Evolutionary conservation across 2,113 vertebrate genomes (phyloP).

Genomic region (Cyprinus carpio): DNA sequence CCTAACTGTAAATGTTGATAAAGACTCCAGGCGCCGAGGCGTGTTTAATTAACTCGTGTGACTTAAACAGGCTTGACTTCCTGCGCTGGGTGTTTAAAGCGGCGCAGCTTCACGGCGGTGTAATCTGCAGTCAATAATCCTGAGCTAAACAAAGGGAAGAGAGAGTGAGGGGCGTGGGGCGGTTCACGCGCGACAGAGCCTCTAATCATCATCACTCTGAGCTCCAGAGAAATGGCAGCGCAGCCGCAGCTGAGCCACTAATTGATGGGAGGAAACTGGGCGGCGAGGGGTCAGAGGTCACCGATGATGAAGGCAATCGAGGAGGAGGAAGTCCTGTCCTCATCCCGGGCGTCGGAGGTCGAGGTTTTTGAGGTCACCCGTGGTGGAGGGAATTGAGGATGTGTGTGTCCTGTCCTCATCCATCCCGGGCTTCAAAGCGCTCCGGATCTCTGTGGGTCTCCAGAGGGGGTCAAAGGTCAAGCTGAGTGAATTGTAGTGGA

Average conservation of each 20-base stretch:
- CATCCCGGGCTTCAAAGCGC: slow-evolving; percentile 37
- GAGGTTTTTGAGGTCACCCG: too few species aligned
- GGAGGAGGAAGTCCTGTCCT: not conserved
- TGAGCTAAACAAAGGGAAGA: slow-evolving; percentile 41
- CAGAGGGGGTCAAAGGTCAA: slow-evolving; percentile 27
- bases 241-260: not conserved
- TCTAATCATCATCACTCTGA: slow-evolving; percentile 29
- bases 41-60: slow-evolving; percentile 72
- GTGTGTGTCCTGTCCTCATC: too few species aligned
- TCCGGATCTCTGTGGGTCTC: not conserved
- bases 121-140: slow-evolving; percentile 64
- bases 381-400: too few species aligned
- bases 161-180: slow-evolving; percentile 30
- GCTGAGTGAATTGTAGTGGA: slow-evolving; percentile 5
- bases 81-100: slow-evolving; percentile 48
- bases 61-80: slow-evolving; percentile 60
- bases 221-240: not conserved
- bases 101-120: slow-evolving; percentile 36
- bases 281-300: slow-evolving; percentile 11
- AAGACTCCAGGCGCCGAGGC: slow-evolving; percentile 10
- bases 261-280: not conserved
- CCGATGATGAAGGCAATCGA: not conserved
- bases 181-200: not conserved
- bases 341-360: too few species aligned
- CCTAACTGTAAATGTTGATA: not conserved